A percentile compares a stretch with the other conserved stretches of the same genome.
Conservation (phyloP, 2,888 invertebrate species). For the Esperia sulphurella region DNA sequence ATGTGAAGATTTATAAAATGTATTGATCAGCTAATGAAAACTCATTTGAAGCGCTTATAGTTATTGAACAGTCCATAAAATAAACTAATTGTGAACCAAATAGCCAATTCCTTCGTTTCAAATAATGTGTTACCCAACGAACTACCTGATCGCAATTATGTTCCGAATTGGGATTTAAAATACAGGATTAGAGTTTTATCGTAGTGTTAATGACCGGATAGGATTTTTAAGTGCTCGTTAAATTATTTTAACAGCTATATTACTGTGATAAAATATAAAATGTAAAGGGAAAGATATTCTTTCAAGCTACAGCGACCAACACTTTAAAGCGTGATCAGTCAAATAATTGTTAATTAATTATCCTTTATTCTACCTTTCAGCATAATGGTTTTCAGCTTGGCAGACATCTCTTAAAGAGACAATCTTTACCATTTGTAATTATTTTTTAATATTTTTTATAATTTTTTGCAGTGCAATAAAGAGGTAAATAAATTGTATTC, state of each 20-base stretch:
- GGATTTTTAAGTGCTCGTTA: not conserved
- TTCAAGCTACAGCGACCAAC: no score
- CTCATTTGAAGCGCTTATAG: not conserved
- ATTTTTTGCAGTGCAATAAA: no score
- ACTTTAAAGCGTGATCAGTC: no score
- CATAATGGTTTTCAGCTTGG: no score
- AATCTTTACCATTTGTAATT: no score
- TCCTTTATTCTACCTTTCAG: no score
- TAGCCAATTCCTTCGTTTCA: constrained; percentile 11
- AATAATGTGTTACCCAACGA: constrained; percentile 12
- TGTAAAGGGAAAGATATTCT: no score
- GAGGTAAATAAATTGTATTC: no score
- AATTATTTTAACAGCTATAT: not conserved
- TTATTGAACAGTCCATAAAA: not conserved
- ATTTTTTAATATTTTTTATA: no score
- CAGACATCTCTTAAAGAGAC: no score
- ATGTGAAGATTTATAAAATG: no score
- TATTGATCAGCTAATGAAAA: not conserved
- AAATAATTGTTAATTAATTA: no score
- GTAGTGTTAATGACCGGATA: constrained; percentile 1
- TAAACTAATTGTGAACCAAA: not conserved
- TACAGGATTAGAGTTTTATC: constrained; percentile 1
- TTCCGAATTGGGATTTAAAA: constrained; percentile 6
- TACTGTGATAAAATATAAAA: not conserved
- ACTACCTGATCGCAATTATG: constrained; percentile 11